A percentile compares a stretch with the other conserved stretches of the same genome.
phyloP scores from a whole-genome alignment of 2,888 invertebrate genomes.

The Xanthorhoe designata region DNA sequence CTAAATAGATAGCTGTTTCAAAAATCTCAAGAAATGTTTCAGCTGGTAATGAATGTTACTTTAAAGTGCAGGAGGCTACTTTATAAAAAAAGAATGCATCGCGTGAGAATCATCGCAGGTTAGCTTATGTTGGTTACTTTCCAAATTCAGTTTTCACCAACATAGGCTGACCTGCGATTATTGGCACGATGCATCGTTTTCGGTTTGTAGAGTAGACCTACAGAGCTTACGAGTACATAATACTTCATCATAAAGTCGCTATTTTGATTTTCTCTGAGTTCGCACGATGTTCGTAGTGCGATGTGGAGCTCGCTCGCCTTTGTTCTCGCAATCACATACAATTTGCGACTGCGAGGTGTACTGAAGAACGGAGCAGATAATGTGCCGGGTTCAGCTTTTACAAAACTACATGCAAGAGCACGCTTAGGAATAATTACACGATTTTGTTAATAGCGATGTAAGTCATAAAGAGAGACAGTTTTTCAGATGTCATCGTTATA shows the following conservation, averaged over 20 bases:
- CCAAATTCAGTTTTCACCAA: no score
- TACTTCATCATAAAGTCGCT: conserved; percentile 12
- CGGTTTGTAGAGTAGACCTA: no score
- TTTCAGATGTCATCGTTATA: neutral
- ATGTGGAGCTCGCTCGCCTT: conserved; percentile 41
- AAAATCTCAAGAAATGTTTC: conserved; percentile 12
- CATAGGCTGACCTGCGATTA: no score
- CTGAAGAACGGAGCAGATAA: conserved; percentile 33
- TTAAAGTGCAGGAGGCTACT: no score
- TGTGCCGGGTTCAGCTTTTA: conserved; percentile 31
- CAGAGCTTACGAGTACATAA: neutral
- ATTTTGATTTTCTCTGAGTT: conserved; percentile 19
- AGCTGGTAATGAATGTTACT: conserved; percentile 3
- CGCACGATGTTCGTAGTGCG: conserved; percentile 18
- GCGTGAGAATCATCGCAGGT: no score
- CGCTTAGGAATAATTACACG: conserved; percentile 22
- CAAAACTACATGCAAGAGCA: conserved; percentile 34
- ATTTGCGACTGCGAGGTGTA: conserved; percentile 44
- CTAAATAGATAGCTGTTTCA: conserved; percentile 4
- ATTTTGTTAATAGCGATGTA: conserved; percentile 16
- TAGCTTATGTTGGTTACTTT: no score
- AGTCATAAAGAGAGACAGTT: neutral
- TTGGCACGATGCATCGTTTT: no score
- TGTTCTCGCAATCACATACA: conserved; percentile 52
- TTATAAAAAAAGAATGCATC: no score